A percentile compares a stretch with the other conserved stretches of the same genome.
These are phyloP conservation scores for Panthera tigris DNA, from an alignment of 2,113 vertebrate genomes.

Conservation along the genomic window DNA sequence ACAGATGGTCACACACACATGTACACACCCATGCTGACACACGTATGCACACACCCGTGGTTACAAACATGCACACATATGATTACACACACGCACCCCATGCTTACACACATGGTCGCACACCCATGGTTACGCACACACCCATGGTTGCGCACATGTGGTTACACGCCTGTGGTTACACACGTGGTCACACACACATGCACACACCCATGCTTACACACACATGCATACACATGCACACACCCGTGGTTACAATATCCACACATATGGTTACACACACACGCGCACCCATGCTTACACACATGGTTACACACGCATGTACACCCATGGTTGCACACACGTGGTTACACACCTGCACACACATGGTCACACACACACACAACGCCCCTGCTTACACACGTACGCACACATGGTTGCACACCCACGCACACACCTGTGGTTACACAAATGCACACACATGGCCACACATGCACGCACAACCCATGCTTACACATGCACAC, in stretches of 20 bases:
- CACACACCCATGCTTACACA: neutral
- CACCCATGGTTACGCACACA: neutral
- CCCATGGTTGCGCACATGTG: neutral
- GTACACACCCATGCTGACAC: neutral
- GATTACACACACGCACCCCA: neutral
- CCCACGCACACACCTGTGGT: rapidly evolving
- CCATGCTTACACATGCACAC: neutral
- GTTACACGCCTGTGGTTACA: neutral
- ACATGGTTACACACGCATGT: no score
- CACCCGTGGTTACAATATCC: neutral
- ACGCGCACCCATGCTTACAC: rapidly evolving
- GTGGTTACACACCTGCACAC: neutral
- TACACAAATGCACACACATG: neutral
- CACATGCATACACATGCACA: no score
- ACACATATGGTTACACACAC: no score
- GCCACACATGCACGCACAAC: neutral
- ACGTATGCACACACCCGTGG: rapidly evolving
- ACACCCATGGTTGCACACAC: no score
- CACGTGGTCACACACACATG: neutral
- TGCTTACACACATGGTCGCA: neutral
- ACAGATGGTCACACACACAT: neutral
- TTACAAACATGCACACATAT: rapidly evolving
- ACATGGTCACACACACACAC: neutral
- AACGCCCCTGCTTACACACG: neutral
- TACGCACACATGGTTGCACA: rapidly evolving